Conservation (phyloP, 2,888 invertebrate species). For the Germaria angustata region DNA sequence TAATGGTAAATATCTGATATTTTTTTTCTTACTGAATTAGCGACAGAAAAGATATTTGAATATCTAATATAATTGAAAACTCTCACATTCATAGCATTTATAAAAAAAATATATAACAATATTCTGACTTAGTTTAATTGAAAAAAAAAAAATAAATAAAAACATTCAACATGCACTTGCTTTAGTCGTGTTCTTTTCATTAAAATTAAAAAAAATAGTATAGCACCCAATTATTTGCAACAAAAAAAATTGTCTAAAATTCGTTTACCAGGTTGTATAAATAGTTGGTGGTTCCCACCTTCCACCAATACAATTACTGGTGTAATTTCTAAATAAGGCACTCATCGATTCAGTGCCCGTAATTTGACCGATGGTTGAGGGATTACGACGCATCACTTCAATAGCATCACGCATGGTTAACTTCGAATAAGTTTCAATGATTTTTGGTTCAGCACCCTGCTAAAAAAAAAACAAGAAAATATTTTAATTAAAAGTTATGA, state of each 20-base stretch:
- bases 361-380: slow-evolving; percentile 92
- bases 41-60: too few relatives aligned
- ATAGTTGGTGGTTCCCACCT: slow-evolving; percentile 85
- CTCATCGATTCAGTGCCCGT: slow-evolving; percentile 95
- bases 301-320: slow-evolving; percentile 90
- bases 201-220: slow-evolving; percentile 1
- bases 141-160: neutral
- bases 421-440: slow-evolving; percentile 95
- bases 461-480: slow-evolving; percentile 4
- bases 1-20: neutral
- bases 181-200: slow-evolving; percentile 10
- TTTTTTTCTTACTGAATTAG: too few relatives aligned
- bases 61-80: neutral
- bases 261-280: slow-evolving; percentile 82
- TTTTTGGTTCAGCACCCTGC: slow-evolving; percentile 92
- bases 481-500: neutral
- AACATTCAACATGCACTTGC: slow-evolving; percentile 52
- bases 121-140: too few relatives aligned
- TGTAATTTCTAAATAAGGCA: slow-evolving; percentile 93
- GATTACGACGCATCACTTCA: slow-evolving; percentile 93
- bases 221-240: neutral
- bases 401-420: slow-evolving; percentile 96
- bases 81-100: neutral
- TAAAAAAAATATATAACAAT: too few relatives aligned
- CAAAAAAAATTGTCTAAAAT: slow-evolving; percentile 76